These are phyloP conservation scores for Magallana ariakensis DNA, from an alignment of 1,140 invertebrate genomes.

Conservation along the genomic window DNA sequence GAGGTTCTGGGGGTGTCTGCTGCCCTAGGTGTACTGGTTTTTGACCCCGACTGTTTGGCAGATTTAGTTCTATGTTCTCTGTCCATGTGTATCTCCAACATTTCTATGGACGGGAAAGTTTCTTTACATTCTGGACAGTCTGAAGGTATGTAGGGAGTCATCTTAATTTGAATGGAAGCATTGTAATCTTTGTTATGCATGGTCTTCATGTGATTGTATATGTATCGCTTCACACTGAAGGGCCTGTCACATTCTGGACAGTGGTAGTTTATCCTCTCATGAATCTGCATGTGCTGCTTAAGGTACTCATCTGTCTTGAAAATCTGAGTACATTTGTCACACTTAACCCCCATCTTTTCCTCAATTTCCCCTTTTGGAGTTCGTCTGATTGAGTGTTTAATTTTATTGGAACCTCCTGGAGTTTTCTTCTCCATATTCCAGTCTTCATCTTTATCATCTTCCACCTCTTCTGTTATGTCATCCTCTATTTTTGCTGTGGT, in stretches of 20 bases:
- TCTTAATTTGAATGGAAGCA: constrained; percentile 14
- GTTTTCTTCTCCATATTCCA: neutral
- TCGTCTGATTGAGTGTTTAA: neutral
- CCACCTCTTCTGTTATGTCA: neutral
- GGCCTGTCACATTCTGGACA: constrained; percentile 32
- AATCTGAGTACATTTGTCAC: neutral
- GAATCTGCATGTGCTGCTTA: constrained; percentile 32
- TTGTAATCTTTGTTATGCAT: constrained; percentile 20
- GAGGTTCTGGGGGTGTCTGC: neutral
- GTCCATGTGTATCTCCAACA: constrained; percentile 24
- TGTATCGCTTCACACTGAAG: constrained; percentile 36
- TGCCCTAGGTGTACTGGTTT: neutral
- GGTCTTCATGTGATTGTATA: constrained; percentile 33
- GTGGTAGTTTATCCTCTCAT: constrained; percentile 10
- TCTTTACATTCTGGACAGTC: constrained; percentile 28
- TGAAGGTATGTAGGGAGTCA: constrained; percentile 2
- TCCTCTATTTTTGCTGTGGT: constrained; percentile 5
- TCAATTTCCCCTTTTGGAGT: neutral
- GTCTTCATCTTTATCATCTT: constrained; percentile 10
- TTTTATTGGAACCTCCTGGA: neutral
- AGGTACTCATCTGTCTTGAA: constrained; percentile 34
- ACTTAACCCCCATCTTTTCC: constrained; percentile 9
- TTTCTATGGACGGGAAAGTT: neutral
- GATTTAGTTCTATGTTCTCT: constrained; percentile 8
- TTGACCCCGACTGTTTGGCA: neutral